Evolutionary conservation across 2,113 vertebrate species (phyloP).

Genomic region (Rhegmatorhina hoffmannsi): DNA sequence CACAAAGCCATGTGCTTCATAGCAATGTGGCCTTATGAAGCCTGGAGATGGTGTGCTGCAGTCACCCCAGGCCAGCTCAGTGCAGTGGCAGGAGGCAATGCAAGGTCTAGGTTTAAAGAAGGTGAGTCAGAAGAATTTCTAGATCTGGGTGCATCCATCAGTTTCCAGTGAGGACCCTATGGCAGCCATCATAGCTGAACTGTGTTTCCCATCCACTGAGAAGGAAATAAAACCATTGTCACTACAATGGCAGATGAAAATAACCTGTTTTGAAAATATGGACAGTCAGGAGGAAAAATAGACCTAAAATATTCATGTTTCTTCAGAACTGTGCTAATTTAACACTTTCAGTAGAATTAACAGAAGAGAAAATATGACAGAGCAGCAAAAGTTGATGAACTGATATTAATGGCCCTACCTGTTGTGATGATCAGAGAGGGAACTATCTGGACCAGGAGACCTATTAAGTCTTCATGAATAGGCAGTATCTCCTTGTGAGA

Average conservation of each 20-base stretch:
- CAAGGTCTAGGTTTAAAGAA: neutral
- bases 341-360: neutral
- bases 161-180: fast-evolving
- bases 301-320: neutral
- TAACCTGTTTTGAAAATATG: neutral
- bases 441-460: neutral
- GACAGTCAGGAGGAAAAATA: neutral
- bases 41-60: neutral
- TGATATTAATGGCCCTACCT: neutral
- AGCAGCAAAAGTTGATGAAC: neutral
- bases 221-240: neutral
- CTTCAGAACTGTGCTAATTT: neutral
- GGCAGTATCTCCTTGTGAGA: neutral
- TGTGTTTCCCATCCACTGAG: neutral
- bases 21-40: neutral
- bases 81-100: neutral
- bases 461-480: constrained; percentile 27
- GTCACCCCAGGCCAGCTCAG: neutral
- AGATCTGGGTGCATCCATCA: neutral
- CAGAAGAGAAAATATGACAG: neutral
- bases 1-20: fast-evolving
- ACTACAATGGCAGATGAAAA: neutral
- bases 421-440: constrained; percentile 1
- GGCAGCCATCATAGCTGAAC: neutral
- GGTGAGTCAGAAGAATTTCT: neutral